Evolutionary conservation across 2,113 vertebrate genomes (phyloP).

Genomic region (Thymallus thymallus): DNA sequence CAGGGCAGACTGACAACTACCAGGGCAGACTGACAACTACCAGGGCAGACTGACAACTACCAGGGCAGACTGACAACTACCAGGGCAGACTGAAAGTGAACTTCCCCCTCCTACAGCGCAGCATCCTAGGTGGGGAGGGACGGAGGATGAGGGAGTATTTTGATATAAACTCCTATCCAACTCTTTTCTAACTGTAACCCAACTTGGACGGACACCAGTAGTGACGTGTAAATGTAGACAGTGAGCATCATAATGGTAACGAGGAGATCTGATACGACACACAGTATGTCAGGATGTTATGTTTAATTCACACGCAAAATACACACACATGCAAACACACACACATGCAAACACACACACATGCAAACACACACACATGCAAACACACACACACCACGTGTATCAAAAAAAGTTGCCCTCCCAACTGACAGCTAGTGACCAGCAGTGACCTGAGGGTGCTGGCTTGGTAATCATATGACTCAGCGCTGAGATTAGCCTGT

Average conservation of each 20-base stretch:
- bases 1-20: constrained; percentile 36
- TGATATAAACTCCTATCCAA: constrained; percentile 36
- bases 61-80: no score
- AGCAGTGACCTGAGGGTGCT: constrained; percentile 27
- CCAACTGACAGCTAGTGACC: background rate
- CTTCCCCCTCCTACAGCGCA: constrained; percentile 60
- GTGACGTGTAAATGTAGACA: no score
- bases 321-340: constrained; percentile 19
- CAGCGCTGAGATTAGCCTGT: constrained; percentile 38
- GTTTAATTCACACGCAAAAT: constrained; percentile 8
- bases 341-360: constrained; percentile 8
- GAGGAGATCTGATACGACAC: no score
- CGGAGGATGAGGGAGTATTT: background rate
- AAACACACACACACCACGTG: constrained; percentile 6
- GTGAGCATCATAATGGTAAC: no score
- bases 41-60: no score
- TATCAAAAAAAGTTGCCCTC: background rate
- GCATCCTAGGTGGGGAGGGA: constrained; percentile 43
- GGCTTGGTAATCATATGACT: constrained; percentile 46
- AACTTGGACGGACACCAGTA: constrained; percentile 26
- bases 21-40: no score
- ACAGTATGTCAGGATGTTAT: background rate
- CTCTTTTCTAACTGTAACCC: no score
- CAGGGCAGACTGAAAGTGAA: constrained; percentile 37
- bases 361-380: constrained; percentile 5